Evolutionary conservation across 2,797 vertebrate genomes (phyloP).

Genomic region (Iguana delicatissima): DNA sequence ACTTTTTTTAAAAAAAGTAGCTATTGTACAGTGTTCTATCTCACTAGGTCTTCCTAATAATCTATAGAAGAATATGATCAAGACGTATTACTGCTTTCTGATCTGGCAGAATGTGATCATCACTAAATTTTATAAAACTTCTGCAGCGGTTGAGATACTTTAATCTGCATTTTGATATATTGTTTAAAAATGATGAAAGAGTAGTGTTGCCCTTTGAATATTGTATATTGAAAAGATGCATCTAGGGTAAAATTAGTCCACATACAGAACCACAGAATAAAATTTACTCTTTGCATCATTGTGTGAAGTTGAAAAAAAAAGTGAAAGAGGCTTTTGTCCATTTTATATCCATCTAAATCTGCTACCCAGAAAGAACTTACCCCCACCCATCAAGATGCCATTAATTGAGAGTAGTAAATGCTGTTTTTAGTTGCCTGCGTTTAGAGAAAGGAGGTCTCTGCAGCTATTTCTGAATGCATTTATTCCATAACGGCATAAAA

Average conservation of each 20-base stretch:
- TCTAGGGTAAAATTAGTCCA: constrained; percentile 30
- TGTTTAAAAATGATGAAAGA: constrained; percentile 40
- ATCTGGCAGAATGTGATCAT: constrained; percentile 38
- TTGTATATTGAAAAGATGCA: constrained; percentile 16
- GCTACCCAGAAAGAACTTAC: constrained; percentile 62
- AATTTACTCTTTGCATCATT: constrained; percentile 48
- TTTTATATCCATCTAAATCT: constrained; percentile 59
- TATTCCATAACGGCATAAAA: constrained; percentile 71
- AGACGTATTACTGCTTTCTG: constrained; percentile 66
- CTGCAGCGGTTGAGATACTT: constrained; percentile 47
- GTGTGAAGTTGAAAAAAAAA: constrained; percentile 20
- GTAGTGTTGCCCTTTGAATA: constrained; percentile 15
- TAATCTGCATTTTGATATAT: constrained; percentile 44
- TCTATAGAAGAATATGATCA: constrained; percentile 67
- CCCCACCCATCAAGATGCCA: constrained; percentile 55
- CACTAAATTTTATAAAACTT: constrained; percentile 53
- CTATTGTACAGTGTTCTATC: constrained; percentile 63
- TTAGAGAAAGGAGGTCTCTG: constrained; percentile 64
- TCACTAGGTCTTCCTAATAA: constrained; percentile 75
- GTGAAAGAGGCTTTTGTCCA: constrained; percentile 28
- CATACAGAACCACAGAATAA: constrained; percentile 1
- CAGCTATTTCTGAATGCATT: constrained; percentile 67
- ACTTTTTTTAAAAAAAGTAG: background rate
- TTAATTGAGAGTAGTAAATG: constrained; percentile 74
- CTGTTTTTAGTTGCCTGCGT: constrained; percentile 63